Conservation (phyloP, 2,113 vertebrate genomes). For the Ascaphus truei region DNA sequence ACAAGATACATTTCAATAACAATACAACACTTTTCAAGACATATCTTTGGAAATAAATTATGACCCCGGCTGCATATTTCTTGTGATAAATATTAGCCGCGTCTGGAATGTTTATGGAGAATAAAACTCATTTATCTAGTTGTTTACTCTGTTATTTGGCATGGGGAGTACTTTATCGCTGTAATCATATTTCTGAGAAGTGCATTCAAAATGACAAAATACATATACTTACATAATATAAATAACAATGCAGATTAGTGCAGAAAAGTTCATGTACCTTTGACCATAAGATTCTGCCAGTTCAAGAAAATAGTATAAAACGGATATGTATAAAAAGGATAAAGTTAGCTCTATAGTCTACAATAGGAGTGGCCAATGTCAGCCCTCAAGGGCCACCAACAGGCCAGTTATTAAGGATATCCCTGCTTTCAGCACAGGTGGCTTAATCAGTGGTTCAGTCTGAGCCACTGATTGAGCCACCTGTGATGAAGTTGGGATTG, state of each 20-base stretch:
- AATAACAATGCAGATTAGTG: neutral
- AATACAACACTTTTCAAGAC: constrained; percentile 33
- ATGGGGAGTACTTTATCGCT: constrained; percentile 18
- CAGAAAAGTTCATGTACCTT: neutral
- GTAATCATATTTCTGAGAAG: constrained; percentile 3
- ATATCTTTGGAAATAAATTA: constrained; percentile 35
- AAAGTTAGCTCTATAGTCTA: too few species aligned
- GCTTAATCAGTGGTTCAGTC: too few species aligned
- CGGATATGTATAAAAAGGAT: too few species aligned
- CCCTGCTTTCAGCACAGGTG: too few species aligned
- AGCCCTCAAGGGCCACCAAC: too few species aligned
- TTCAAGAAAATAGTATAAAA: neutral
- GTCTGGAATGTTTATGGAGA: constrained; percentile 23
- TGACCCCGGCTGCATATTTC: constrained; percentile 14
- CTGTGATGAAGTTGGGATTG: too few species aligned
- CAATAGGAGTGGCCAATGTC: too few species aligned
- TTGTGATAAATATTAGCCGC: constrained; percentile 34
- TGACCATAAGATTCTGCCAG: neutral
- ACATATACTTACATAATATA: constrained; percentile 1
- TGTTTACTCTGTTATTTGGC: constrained; percentile 36
- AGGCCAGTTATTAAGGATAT: too few species aligned
- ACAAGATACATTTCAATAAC: constrained; percentile 35
- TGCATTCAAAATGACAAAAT: constrained; percentile 21
- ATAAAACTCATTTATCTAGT: constrained; percentile 28
- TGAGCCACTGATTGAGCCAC: too few species aligned